Percentiles rank a stretch among this genome's conserved stretches.
Conservation (phyloP, 2,113 vertebrate genomes). For the Nothocercus julius region DNA sequence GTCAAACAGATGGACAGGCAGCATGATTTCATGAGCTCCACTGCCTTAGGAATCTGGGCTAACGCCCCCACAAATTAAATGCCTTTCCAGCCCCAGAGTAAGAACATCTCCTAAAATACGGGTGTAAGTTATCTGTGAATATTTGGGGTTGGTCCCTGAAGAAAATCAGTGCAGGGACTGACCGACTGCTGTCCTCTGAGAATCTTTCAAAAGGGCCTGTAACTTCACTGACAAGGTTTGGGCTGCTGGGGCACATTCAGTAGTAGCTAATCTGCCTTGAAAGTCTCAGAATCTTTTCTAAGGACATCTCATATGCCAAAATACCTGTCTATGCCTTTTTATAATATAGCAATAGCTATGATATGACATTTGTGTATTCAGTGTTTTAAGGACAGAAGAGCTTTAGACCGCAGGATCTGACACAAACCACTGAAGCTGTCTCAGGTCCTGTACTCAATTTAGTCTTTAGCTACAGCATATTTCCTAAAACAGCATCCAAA, state of each 20-base stretch:
- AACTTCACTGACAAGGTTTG: not conserved
- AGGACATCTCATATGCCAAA: not conserved
- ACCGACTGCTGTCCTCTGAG: not conserved
- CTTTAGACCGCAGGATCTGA: not conserved
- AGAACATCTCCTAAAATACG: not conserved
- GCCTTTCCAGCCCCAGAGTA: not conserved
- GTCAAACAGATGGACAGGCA: slow-evolving; percentile 44
- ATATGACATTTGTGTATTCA: not conserved
- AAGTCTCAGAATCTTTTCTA: not conserved
- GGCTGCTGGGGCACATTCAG: not conserved
- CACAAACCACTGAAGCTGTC: not conserved
- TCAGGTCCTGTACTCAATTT: not conserved
- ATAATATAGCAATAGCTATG: not conserved
- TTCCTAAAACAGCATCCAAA: not conserved
- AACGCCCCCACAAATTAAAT: not conserved
- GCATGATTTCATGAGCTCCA: not conserved
- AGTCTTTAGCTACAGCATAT: not conserved
- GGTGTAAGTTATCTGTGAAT: not conserved
- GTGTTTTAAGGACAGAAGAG: not conserved
- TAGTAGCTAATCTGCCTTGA: not conserved
- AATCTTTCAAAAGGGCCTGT: not conserved
- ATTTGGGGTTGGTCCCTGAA: not conserved
- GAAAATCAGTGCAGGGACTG: not conserved
- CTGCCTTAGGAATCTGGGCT: not conserved
- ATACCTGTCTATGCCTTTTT: not conserved